A percentile compares a stretch with the other conserved stretches of the same genome.
Conservation (phyloP, 2,797 vertebrate species). For the Gallinago stenura region DNA sequence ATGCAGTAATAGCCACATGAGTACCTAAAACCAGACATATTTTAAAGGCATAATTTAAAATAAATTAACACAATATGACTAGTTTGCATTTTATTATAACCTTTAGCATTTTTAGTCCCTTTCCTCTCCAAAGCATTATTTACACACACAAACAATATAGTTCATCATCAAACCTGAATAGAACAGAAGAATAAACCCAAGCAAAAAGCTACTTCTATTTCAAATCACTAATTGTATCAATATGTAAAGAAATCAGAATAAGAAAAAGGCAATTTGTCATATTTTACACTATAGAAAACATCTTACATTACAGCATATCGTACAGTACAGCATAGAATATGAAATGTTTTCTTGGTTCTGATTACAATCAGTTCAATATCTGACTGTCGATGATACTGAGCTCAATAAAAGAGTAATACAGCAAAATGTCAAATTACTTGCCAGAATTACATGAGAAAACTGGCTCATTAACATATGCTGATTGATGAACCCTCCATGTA, state of each 20-base stretch:
- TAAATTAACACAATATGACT: background rate
- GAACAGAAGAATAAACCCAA: background rate
- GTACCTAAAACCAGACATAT: background rate
- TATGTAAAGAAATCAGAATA: background rate
- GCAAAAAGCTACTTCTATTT: background rate
- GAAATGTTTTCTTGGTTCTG: constrained; percentile 53
- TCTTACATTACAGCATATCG: background rate
- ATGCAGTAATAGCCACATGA: background rate
- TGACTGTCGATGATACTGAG: background rate
- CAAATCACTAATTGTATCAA: background rate
- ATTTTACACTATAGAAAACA: background rate
- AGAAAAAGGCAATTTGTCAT: background rate
- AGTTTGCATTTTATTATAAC: background rate
- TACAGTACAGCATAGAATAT: background rate
- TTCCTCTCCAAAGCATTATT: background rate
- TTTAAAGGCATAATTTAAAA: background rate
- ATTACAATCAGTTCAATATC: constrained; percentile 50
- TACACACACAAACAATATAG: background rate
- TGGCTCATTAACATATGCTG: constrained; percentile 47
- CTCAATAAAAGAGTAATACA: constrained; percentile 35
- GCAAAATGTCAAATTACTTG: constrained; percentile 63
- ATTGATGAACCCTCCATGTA: constrained; percentile 52
- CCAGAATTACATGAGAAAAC: constrained; percentile 46
- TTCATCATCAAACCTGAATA: background rate
- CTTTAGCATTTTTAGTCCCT: background rate